Conservation (phyloP, 64 coral and sea anemone genomes). For the Dendronephthya gigantea region DNA sequence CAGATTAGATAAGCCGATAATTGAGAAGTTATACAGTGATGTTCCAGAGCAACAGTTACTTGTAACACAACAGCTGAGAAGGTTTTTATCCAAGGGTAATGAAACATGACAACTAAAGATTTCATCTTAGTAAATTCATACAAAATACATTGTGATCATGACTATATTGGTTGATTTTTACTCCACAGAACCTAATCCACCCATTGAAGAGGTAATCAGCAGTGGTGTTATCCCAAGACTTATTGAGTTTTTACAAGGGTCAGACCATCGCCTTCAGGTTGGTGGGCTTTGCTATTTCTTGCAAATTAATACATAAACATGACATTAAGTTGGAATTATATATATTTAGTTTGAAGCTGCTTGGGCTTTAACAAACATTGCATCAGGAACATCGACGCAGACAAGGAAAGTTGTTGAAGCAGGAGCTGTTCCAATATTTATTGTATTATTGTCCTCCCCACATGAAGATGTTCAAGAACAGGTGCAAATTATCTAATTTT, state of each 20-base stretch:
- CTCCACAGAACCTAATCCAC: constrained; percentile 70
- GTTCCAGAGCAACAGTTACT: constrained; percentile 55
- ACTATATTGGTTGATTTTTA: neutral
- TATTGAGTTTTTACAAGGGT: constrained; percentile 85
- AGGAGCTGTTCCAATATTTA: constrained; percentile 81
- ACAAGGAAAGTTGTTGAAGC: constrained; percentile 78
- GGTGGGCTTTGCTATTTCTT: neutral
- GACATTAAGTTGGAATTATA: too few relatives aligned
- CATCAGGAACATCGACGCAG: constrained; percentile 85
- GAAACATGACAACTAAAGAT: neutral
- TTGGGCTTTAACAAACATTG: constrained; percentile 93
- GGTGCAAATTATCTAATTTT: constrained; percentile 34
- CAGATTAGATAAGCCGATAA: constrained; percentile 36
- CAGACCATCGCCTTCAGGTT: constrained; percentile 68
- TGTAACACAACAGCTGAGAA: constrained; percentile 79
- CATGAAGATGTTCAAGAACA: constrained; percentile 96
- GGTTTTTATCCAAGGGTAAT: constrained; percentile 90
- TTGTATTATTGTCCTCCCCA: constrained; percentile 59
- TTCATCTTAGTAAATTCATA: neutral
- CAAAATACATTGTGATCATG: neutral
- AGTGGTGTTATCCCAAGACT: constrained; percentile 92
- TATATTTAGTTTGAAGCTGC: constrained; percentile 99
- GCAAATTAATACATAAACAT: neutral
- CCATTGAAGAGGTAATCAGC: constrained; percentile 92
- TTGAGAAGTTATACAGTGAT: constrained; percentile 67